A percentile compares a stretch with the other conserved stretches of the same genome.
Evolutionary conservation across 2,797 vertebrate species (phyloP).

Genomic region (Smutsia gigantea): DNA sequence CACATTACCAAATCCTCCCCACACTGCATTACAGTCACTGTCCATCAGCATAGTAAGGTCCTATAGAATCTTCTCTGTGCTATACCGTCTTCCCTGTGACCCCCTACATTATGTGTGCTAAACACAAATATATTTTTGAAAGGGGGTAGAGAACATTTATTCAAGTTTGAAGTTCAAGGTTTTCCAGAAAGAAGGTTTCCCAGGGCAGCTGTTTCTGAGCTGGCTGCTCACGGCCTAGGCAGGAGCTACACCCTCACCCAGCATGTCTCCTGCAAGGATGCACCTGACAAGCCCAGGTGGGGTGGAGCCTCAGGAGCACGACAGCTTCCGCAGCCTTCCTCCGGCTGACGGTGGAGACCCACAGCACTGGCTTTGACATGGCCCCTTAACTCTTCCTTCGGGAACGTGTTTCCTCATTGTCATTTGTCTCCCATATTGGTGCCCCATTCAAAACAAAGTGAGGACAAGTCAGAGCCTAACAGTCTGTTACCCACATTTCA

Average conservation of each 20-base stretch:
- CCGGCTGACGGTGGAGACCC: neutral
- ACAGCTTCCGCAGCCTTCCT: fast-evolving
- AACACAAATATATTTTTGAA: neutral
- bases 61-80: too few species aligned
- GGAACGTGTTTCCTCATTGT: neutral
- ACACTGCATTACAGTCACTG: too few species aligned
- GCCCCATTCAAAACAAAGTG: neutral
- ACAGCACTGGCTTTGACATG: too few species aligned
- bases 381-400: neutral
- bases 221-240: neutral
- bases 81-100: too few species aligned
- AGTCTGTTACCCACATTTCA: neutral
- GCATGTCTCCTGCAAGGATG: neutral
- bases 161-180: neutral
- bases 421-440: fast-evolving
- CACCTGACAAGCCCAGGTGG: fast-evolving
- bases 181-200: neutral
- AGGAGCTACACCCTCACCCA: too few species aligned
- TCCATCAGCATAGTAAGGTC: too few species aligned
- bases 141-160: neutral
- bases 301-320: too few species aligned
- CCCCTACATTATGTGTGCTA: too few species aligned
- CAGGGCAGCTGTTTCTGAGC: neutral
- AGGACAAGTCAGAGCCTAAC: neutral
- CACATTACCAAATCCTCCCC: too few species aligned